These are phyloP conservation scores for Oeneis ivallda DNA, from an alignment of 2,888 invertebrate species.

Conservation along the genomic window DNA sequence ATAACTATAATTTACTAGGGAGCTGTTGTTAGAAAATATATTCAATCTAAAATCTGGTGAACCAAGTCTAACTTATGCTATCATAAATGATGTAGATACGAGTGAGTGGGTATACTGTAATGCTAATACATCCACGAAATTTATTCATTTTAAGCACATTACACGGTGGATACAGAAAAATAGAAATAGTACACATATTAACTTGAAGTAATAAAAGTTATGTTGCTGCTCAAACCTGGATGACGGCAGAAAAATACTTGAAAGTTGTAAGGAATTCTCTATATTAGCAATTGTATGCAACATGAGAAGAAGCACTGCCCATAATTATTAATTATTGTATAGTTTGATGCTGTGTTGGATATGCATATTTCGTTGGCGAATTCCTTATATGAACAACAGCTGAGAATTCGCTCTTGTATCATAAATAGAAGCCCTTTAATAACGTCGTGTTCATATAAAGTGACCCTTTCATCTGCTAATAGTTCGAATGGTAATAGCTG, in stretches of 20 bases:
- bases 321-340: too few relatives aligned
- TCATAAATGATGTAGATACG: not conserved
- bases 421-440: constrained; percentile 6
- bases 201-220: too few relatives aligned
- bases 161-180: too few relatives aligned
- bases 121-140: too few relatives aligned
- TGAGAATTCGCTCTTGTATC: not conserved
- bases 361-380: not conserved
- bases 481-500: constrained; percentile 22
- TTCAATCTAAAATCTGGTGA: constrained; percentile 10
- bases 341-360: not conserved
- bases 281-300: too few relatives aligned
- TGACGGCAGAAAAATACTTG: too few relatives aligned
- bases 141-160: too few relatives aligned
- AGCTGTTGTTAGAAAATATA: constrained; percentile 17
- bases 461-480: constrained; percentile 26
- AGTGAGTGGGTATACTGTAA: not conserved
- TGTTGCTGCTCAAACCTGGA: too few relatives aligned
- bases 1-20: constrained; percentile 24
- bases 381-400: not conserved
- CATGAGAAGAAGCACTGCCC: too few relatives aligned
- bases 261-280: too few relatives aligned
- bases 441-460: constrained; percentile 14
- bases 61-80: not conserved
- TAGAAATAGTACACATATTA: too few relatives aligned